Conservation (phyloP, 2,888 invertebrate species). For the Perdita meconis region DNA sequence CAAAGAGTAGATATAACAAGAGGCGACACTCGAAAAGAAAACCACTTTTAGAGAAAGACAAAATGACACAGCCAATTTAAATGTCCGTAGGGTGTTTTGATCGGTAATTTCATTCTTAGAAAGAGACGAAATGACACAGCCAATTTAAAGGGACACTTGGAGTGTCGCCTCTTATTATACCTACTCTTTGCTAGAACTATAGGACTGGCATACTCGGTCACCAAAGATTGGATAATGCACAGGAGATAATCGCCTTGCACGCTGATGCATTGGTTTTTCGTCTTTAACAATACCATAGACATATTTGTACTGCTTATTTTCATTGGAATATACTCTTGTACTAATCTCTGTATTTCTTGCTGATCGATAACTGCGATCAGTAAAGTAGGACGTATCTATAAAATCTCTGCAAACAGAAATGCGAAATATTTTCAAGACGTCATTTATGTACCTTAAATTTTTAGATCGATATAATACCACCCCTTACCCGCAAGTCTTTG, state of each 20-base stretch:
- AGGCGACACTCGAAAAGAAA: too few relatives aligned
- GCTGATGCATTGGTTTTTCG: neutral
- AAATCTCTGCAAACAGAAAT: neutral
- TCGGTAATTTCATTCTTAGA: too few relatives aligned
- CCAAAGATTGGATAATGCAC: neutral
- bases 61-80: too few relatives aligned
- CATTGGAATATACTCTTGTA: neutral
- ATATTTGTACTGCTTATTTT: neutral
- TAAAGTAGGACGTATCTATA: neutral
- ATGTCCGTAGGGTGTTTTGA: too few relatives aligned
- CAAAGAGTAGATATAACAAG: too few relatives aligned
- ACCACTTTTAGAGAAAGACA: too few relatives aligned
- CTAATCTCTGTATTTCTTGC: neutral
- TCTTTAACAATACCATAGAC: constrained; percentile 3
- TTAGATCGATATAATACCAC: neutral
- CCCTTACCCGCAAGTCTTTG: neutral
- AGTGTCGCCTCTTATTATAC: too few relatives aligned
- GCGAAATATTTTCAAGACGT: neutral
- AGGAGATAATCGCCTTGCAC: too few relatives aligned
- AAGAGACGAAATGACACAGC: too few relatives aligned
- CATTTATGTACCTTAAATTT: neutral
- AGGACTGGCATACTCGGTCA: neutral
- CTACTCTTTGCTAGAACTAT: too few relatives aligned
- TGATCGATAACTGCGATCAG: neutral
- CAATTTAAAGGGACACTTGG: too few relatives aligned